A percentile compares a stretch with the other conserved stretches of the same genome.
phyloP scores from a whole-genome alignment of 2,113 vertebrate genomes.

The Mesembrinibis cayennensis region DNA sequence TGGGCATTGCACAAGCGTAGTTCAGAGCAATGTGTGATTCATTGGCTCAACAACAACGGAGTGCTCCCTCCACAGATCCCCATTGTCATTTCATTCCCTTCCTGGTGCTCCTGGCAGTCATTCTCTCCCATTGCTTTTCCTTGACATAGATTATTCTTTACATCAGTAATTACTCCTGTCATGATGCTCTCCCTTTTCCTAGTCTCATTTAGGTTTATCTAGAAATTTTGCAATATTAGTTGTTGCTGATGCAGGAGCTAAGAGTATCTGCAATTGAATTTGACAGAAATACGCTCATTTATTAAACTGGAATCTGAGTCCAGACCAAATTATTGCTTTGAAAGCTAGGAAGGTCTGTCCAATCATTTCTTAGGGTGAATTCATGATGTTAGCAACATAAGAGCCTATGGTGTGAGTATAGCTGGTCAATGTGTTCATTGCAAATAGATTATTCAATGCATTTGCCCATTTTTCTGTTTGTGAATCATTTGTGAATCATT shows the following conservation, averaged over 20 bases:
- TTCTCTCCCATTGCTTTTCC: not conserved
- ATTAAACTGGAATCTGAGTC: not conserved
- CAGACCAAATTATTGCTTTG: not conserved
- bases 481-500: not conserved
- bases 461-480: conserved; percentile 1
- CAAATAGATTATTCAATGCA: not conserved
- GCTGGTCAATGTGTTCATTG: not conserved
- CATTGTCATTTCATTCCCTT: not conserved
- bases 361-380: not conserved
- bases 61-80: not conserved
- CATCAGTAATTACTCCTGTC: not conserved
- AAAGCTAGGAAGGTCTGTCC: not conserved
- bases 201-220: not conserved
- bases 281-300: not conserved
- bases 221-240: not conserved
- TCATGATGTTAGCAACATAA: not conserved
- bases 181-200: not conserved
- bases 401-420: not conserved
- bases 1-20: rapidly evolving
- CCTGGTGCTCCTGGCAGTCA: not conserved
- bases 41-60: not conserved
- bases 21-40: not conserved
- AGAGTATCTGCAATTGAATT: not conserved
- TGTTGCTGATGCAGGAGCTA: not conserved
- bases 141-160: not conserved